These are phyloP conservation scores for Parnassius apollo DNA, from an alignment of 2,888 invertebrate genomes.

Conservation along the genomic window DNA sequence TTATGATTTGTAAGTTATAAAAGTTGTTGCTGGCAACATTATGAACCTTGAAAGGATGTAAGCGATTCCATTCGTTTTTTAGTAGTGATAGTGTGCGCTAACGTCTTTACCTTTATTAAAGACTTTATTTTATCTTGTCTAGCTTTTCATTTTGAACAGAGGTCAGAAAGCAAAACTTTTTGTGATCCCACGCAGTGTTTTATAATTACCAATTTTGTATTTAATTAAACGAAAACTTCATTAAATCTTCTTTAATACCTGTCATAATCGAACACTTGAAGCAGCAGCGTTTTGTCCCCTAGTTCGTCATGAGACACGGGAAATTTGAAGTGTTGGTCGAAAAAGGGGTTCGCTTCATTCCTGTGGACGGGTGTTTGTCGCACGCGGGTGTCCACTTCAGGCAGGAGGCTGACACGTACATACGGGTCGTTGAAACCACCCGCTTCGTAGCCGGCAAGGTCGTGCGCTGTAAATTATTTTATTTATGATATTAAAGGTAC, in stretches of 20 bases:
- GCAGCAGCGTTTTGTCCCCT: constrained; percentile 86
- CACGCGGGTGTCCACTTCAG: constrained; percentile 91
- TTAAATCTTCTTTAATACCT: constrained; percentile 44
- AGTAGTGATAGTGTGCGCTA: too few species aligned
- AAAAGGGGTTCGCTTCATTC: constrained; percentile 92
- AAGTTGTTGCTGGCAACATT: too few species aligned
- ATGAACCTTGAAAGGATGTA: too few species aligned
- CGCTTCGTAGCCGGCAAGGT: constrained; percentile 90
- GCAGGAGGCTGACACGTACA: constrained; percentile 88
- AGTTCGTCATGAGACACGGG: constrained; percentile 94
- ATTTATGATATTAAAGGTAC: not conserved
- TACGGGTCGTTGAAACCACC: constrained; percentile 96
- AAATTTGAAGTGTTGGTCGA: constrained; percentile 96
- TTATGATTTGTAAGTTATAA: too few species aligned
- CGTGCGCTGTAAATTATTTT: constrained; percentile 82
- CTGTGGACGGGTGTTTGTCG: constrained; percentile 92
- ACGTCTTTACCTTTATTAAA: too few species aligned
- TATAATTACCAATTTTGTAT: too few species aligned
- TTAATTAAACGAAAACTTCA: not conserved
- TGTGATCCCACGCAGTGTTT: too few species aligned
- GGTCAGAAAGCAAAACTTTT: too few species aligned
- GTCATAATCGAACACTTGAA: constrained; percentile 86
- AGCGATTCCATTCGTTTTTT: too few species aligned
- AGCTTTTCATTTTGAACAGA: too few species aligned
- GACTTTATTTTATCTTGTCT: too few species aligned